Conservation (phyloP, 1,140 invertebrate genomes). For the Dreissena rostriformis region DNA sequence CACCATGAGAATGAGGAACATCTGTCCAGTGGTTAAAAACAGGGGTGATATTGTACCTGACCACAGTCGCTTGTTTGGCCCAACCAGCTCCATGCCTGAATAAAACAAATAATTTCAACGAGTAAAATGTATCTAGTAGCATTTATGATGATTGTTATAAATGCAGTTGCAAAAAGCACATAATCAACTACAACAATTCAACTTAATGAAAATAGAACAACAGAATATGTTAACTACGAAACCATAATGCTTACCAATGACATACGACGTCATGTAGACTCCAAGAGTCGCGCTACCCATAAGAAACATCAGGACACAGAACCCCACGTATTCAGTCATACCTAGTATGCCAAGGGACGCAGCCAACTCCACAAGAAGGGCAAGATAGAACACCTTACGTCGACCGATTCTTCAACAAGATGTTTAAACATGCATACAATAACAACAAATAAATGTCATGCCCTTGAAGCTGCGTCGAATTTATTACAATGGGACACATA, state of each 20-base stretch:
- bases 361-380: conserved; percentile 5
- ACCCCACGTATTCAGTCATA: conserved; percentile 42
- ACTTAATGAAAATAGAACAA: no score
- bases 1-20: conserved; percentile 84
- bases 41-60: conserved; percentile 87
- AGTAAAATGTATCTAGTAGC: no score
- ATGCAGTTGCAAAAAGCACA: no score
- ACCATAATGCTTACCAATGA: conserved; percentile 55
- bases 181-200: no score
- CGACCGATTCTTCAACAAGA: conserved; percentile 33
- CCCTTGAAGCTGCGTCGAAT: no score
- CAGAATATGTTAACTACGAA: no score
- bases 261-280: conserved; percentile 61
- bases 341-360: conserved; percentile 19
- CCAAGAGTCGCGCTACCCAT: conserved; percentile 57
- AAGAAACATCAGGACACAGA: conserved; percentile 61
- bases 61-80: conserved; percentile 84
- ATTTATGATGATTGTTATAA: no score
- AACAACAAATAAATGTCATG: no score
- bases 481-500: no score
- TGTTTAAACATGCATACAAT: no score
- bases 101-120: background rate
- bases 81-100: conserved; percentile 75
- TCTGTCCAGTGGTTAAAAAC: conserved; percentile 88
- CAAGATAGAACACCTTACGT: conserved; percentile 33